Evolutionary conservation across 2,113 vertebrate genomes (phyloP), one percentile per base, ranked within the genome.

Genomic region (Polyodon spathula): DNA sequence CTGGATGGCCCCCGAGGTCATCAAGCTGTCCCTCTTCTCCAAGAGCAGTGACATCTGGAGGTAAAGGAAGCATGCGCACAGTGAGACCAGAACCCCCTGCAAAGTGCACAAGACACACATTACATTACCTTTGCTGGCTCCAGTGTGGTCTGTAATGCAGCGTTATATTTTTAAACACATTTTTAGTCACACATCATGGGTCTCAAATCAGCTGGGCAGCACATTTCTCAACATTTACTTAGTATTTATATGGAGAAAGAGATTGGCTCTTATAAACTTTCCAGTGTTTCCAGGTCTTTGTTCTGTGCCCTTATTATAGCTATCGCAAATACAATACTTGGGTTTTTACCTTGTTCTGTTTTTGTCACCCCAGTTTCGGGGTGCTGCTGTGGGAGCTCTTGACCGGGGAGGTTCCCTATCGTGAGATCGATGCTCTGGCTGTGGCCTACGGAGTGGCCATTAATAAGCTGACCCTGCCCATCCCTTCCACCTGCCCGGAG

Each of bases 1-100:
- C 0, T 98, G 95, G 95, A 98, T 98, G 95, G 94, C 95, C 17
- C 95, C 95, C 0, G 95, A 95, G 76, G 92, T 95, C 72, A 94
- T 95, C 76, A 90, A 89, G 38, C 80, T 90, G 44, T 94, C 92
- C 12, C 87, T 92, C 43, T 94, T 95, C 78, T 94, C 92, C 73
- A 95, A 95, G 78, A 94, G 90, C 87, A 95, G 92, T 27, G 92
- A 95, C 0, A 88, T 95, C 68, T 95, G 92, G 92, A 95, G 92
- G 92, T 94, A 76, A 72, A 57, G 37, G 63, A 6, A 27, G 48
- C 27, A 60, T 38, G 5, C 15, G 16, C 8, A 57, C 55, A 41
- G 8, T 40, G 54, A 4, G 2, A 57, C 10, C 38, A 6, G 37
- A 37, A 5, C 39, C 55, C 14, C 8, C 39, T 17, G 8, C 1